Evolutionary conservation across 92 coral and sea anemone species (phyloP), one percentile per base, ranked within the genome.

Genomic region (Bergia sp.): DNA sequence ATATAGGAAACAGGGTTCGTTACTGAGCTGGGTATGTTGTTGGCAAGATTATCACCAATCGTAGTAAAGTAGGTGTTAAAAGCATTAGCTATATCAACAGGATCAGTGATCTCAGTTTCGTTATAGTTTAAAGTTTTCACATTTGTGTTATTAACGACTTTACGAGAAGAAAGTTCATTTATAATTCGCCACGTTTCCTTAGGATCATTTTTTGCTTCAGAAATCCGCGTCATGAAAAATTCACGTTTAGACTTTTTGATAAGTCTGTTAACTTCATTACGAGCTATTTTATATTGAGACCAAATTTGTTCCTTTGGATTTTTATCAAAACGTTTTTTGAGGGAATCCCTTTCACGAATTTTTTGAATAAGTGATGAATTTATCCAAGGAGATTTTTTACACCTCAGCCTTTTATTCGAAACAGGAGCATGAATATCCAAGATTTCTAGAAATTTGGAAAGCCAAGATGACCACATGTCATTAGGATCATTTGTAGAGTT

Each of bases 381-480:
- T 49, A 92, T 88, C 87, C 90, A 90, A 20, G 80, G 92, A 23
- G 90, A 86, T 75, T 42, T 90, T 44, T 72, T 64, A 43, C 44
- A 69, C 74, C 77, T 86, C 29, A 79, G 82, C 36, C 92, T 78
- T 71, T 89, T 92, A 49, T 88, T 87, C 65, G 73, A 73, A 21
- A 89, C 66, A 49, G 94, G 90, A 65, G 91, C 92, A 85, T 92
- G 92, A 53, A 81, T 90, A 75, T 93, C 89, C 41, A 81, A 44
- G 45, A 85, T 82, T 18, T 45, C 55, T 50, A 57, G 58, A 23
- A 91, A 88, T 13, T 71, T 39, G 76, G 72, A 45, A 90, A 90
- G 91, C 95, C 95, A 91, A 18, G 81, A 75, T 38, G 58, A 80
- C 93, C 95, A 93, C 95, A 88, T 88, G 50, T 87, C 90, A 79